A percentile compares a stretch with the other conserved stretches of the same genome.
Evolutionary conservation across 2,113 vertebrate genomes (phyloP).

Genomic region (Vulpes vulpes): DNA sequence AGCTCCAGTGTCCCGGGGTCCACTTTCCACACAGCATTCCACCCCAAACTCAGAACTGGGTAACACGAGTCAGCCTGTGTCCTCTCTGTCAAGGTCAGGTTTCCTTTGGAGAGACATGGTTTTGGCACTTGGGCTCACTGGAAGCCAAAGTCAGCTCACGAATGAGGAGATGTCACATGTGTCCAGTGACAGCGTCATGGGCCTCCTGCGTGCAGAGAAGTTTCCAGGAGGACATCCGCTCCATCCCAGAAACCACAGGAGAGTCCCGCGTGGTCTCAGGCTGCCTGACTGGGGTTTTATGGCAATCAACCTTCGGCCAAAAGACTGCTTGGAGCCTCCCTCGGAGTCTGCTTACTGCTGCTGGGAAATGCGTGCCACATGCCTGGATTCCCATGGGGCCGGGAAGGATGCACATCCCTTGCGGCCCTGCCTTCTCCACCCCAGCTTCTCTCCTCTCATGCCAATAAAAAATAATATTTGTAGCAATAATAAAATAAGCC

Average conservation of each 20-base stretch:
- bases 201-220: constrained; percentile 15
- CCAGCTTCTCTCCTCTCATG: constrained; percentile 6
- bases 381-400: background rate
- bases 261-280: background rate
- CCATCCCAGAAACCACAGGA: background rate
- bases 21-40: background rate
- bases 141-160: constrained; percentile 59
- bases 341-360: background rate
- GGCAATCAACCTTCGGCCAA: background rate
- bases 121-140: constrained; percentile 13
- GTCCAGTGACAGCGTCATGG: background rate
- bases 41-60: background rate
- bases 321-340: background rate
- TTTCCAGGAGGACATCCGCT: constrained; percentile 46
- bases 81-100: background rate
- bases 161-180: constrained; percentile 31
- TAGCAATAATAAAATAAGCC: background rate
- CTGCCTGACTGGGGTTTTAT: background rate
- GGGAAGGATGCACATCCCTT: background rate
- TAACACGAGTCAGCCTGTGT: fast-evolving
- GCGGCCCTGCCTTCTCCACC: background rate
- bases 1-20: background rate
- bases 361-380: background rate
- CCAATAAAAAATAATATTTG: constrained; percentile 51
- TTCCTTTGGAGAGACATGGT: background rate